Conservation (phyloP, 2,113 vertebrate species). For the Poecilia latipinna region DNA sequence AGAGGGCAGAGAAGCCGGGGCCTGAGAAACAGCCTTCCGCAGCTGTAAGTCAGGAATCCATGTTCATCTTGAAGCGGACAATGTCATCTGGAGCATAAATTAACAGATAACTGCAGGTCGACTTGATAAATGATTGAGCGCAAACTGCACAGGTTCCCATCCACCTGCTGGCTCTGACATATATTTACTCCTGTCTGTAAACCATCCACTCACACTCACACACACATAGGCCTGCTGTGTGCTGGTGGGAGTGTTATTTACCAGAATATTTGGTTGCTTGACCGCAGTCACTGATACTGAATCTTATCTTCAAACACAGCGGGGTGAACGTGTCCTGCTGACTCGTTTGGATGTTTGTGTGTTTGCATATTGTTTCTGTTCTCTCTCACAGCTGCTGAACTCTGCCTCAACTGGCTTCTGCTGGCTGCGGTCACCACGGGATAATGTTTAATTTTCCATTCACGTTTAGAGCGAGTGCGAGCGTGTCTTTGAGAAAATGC, state of each 20-base stretch:
- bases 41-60: not conserved
- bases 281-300: conserved; percentile 11
- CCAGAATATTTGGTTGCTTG: conserved; percentile 2
- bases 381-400: conserved; percentile 41
- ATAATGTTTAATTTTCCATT: conserved; percentile 71
- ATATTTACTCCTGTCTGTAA: not conserved
- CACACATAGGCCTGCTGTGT: not conserved
- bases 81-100: not conserved
- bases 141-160: not conserved
- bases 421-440: conserved; percentile 50
- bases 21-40: not conserved
- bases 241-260: conserved; percentile 2
- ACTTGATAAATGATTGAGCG: not conserved
- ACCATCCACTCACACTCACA: not conserved
- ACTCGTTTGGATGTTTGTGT: conserved; percentile 26
- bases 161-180: not conserved
- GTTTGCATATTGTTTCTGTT: conserved; percentile 57
- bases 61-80: not conserved
- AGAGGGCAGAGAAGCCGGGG: not conserved
- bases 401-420: conserved; percentile 19
- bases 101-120: not conserved
- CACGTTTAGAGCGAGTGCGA: not conserved
- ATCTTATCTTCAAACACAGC: conserved; percentile 39
- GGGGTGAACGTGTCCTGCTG: conserved; percentile 22
- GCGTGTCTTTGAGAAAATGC: conserved; percentile 13